Conservation (phyloP, 1,140 invertebrate genomes). For the Bathynomus jamesi region DNA sequence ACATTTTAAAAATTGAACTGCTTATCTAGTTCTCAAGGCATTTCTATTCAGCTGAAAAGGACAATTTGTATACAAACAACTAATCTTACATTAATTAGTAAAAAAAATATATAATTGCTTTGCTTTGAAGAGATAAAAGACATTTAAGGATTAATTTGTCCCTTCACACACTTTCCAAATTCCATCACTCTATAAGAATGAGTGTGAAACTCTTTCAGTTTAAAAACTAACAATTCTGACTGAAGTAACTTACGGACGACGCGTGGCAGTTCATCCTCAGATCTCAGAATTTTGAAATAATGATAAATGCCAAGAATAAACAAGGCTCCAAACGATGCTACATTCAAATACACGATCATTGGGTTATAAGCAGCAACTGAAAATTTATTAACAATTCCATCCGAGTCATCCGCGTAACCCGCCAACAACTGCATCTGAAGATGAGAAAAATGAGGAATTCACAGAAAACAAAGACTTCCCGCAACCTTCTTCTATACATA, state of each 20-base stretch:
- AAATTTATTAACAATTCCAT: background rate
- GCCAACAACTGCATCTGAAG: background rate
- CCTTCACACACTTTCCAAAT: background rate
- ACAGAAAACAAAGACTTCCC: too few relatives aligned
- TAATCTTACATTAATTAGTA: background rate
- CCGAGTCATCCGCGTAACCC: background rate
- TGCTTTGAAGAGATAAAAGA: background rate
- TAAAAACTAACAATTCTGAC: background rate
- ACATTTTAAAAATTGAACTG: background rate
- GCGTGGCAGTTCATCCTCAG: background rate
- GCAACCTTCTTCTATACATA: too few relatives aligned
- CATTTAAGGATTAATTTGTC: background rate
- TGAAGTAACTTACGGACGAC: constrained; percentile 5
- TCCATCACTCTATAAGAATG: background rate
- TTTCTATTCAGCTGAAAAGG: too few relatives aligned
- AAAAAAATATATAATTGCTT: background rate
- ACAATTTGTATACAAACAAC: background rate
- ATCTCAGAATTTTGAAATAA: constrained; percentile 15
- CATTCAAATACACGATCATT: constrained; percentile 26
- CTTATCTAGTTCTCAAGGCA: too few relatives aligned
- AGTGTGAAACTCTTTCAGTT: background rate
- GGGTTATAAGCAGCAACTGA: constrained; percentile 12
- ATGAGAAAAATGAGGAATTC: too few relatives aligned
- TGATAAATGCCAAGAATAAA: constrained; percentile 9
- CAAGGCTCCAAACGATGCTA: constrained; percentile 4